phyloP scores from a whole-genome alignment of 2,888 invertebrate genomes.

The Dryococelus australis region DNA sequence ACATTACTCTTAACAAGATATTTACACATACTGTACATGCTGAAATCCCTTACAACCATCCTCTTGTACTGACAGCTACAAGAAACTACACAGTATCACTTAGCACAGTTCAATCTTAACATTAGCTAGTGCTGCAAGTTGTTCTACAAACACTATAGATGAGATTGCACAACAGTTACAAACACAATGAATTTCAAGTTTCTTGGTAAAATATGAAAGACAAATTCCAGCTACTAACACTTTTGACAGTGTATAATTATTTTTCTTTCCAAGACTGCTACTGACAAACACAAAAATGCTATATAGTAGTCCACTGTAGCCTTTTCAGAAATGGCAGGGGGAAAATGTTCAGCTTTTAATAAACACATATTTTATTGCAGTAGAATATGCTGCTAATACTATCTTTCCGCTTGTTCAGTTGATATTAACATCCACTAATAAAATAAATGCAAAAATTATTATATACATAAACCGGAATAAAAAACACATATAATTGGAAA shows the following conservation, averaged over 20 bases:
- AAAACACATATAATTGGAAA: not conserved
- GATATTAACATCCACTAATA: not conserved
- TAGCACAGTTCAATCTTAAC: not conserved
- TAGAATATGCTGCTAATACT: not conserved
- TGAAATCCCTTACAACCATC: not conserved
- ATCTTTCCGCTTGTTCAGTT: not conserved
- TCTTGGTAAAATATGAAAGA: not conserved
- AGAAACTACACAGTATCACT: not conserved
- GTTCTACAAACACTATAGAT: not conserved
- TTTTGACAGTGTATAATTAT: not conserved
- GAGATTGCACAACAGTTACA: not conserved
- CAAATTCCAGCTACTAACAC: not conserved
- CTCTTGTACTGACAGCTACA: not conserved
- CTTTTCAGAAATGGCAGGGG: not conserved
- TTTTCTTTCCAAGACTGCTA: not conserved
- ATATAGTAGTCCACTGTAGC: not conserved
- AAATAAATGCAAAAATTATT: not conserved
- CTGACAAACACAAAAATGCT: not conserved
- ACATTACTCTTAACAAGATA: not conserved
- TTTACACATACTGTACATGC: constrained; percentile 16
- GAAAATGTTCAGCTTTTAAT: not conserved
- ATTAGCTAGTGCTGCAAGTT: not conserved
- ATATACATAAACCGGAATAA: not conserved
- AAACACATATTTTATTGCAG: not conserved
- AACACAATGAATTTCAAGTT: not conserved